Evolutionary conservation across 2,797 vertebrate species (phyloP).

Genomic region (Pipistrellus pipistrellus): DNA sequence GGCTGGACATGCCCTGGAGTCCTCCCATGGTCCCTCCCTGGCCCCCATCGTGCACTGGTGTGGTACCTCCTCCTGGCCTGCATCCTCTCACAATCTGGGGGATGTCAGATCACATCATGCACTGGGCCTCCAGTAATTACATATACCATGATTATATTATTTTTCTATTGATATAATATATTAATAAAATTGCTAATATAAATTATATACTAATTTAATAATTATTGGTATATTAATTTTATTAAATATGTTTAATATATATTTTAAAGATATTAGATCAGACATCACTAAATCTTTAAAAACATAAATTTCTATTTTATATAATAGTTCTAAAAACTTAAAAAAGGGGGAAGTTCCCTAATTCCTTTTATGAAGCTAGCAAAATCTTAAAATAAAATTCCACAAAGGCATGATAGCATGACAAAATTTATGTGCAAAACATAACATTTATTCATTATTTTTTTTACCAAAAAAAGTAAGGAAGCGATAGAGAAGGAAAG

Average conservation of each 20-base stretch:
- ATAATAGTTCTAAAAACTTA: background rate
- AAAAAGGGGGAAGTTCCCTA: background rate
- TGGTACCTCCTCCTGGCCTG: too few species aligned
- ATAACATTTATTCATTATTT: background rate
- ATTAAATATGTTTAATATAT: background rate
- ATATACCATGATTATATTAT: background rate
- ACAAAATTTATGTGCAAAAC: background rate
- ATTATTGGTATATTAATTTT: background rate
- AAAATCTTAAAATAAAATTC: conserved; percentile 17
- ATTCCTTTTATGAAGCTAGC: background rate
- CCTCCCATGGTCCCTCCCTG: too few species aligned
- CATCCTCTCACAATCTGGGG: too few species aligned
- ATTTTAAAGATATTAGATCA: background rate
- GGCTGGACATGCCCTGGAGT: too few species aligned
- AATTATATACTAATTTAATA: background rate
- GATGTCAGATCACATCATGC: too few species aligned
- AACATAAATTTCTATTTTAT: background rate
- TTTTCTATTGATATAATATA: background rate
- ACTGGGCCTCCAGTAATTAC: too few species aligned
- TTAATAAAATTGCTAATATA: background rate
- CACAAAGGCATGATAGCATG: background rate
- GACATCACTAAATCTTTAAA: background rate
- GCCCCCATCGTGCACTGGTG: too few species aligned
- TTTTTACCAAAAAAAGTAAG: background rate
- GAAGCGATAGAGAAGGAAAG: background rate